phyloP scores from a whole-genome alignment of 2,797 vertebrate species.

The Anomalospiza imberbis region DNA sequence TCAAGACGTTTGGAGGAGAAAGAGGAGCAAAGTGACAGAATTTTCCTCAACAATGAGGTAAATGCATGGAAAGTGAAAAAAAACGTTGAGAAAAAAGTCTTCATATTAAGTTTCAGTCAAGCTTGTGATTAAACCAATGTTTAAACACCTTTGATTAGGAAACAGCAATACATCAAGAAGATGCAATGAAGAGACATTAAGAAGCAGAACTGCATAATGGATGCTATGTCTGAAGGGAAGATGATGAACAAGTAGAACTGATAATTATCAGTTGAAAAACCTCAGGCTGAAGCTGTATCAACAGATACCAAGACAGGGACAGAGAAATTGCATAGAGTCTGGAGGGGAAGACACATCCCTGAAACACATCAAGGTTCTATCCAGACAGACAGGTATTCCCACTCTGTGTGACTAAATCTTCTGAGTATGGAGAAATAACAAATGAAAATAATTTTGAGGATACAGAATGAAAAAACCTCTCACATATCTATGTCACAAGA shows the following conservation, averaged over 20 bases:
- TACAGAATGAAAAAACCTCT: neutral
- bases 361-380: neutral
- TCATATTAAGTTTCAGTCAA: neutral
- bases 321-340: neutral
- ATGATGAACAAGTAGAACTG: neutral
- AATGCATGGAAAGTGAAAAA: neutral
- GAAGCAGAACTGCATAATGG: neutral
- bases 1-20: neutral
- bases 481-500: neutral
- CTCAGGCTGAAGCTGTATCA: neutral
- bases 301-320: neutral
- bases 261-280: conserved; percentile 12
- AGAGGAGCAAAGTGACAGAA: neutral
- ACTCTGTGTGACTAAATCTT: neutral
- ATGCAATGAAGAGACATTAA: neutral
- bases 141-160: neutral
- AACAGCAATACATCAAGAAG: neutral
- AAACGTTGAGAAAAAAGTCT: neutral
- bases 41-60: neutral
- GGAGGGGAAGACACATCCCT: neutral
- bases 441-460: neutral
- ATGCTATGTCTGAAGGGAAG: neutral
- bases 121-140: neutral
- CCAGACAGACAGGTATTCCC: neutral
- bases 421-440: neutral